Evolutionary conservation across 35 echinoderm and acorn worm genomes (phyloP).

Genomic region (Eucidaris tribuloides): DNA sequence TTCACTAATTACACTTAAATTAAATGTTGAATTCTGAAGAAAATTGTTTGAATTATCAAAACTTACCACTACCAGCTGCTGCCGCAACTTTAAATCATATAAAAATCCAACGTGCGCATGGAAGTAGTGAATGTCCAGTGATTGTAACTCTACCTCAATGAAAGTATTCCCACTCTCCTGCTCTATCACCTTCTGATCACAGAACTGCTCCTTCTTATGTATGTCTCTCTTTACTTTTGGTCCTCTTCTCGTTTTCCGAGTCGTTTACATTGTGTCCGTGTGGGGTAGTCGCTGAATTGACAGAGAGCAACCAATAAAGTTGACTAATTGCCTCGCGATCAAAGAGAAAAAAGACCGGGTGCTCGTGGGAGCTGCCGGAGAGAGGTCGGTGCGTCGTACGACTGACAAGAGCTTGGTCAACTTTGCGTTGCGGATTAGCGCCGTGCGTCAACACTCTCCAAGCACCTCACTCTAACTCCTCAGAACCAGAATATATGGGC

Average conservation of each 20-base stretch:
- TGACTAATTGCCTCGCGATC: conserved; percentile 8
- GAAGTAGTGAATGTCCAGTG: too few relatives aligned
- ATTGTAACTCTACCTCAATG: too few relatives aligned
- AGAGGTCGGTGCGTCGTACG: conserved; percentile 6
- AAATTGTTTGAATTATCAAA: too few relatives aligned
- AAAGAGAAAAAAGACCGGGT: background rate
- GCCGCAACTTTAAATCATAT: too few relatives aligned
- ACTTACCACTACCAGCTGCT: too few relatives aligned
- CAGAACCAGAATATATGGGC: too few relatives aligned
- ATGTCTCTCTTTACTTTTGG: conserved; percentile 5
- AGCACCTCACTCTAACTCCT: background rate
- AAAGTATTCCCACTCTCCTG: too few relatives aligned
- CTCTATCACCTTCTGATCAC: too few relatives aligned
- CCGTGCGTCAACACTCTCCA: background rate
- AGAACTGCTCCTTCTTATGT: too few relatives aligned
- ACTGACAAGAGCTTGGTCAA: background rate
- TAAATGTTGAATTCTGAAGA: too few relatives aligned
- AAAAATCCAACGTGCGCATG: too few relatives aligned
- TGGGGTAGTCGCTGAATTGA: background rate
- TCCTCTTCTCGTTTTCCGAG: conserved; percentile 3
- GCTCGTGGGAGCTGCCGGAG: conserved; percentile 1
- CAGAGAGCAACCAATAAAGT: background rate
- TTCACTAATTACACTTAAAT: too few relatives aligned
- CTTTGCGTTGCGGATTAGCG: conserved; percentile 20
- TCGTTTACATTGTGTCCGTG: conserved; percentile 11